phyloP scores from a whole-genome alignment of 2,113 vertebrate genomes.

The Cromileptes altivelis region DNA sequence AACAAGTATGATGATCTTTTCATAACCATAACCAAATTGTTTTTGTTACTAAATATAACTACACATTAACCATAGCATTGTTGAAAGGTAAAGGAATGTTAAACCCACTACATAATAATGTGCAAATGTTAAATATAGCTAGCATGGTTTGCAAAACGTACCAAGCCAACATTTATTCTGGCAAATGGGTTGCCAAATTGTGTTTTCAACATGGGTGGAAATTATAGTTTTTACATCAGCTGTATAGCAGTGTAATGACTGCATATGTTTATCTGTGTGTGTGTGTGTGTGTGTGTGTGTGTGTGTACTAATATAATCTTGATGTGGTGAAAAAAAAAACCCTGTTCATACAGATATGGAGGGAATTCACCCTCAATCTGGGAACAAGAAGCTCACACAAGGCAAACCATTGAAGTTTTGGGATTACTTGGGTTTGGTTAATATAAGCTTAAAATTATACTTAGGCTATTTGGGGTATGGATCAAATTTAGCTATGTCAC shows the following conservation, averaged over 20 bases:
- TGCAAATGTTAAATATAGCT: too few species aligned
- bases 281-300: neutral
- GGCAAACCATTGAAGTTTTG: neutral
- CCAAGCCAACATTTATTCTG: too few species aligned
- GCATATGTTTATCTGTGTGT: neutral
- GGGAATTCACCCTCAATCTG: neutral
- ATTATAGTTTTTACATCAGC: constrained; percentile 13
- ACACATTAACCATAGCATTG: too few species aligned
- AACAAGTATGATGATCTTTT: too few species aligned
- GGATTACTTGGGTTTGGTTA: neutral
- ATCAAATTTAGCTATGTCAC: neutral
- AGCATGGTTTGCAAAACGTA: too few species aligned
- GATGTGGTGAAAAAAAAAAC: constrained; percentile 3
- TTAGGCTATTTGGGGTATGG: neutral
- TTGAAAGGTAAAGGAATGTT: too few species aligned
- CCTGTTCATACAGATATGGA: neutral
- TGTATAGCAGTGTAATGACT: neutral
- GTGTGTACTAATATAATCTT: constrained; percentile 24
- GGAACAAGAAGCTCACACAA: neutral
- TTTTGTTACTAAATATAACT: too few species aligned
- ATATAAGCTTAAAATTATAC: neutral
- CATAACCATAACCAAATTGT: too few species aligned
- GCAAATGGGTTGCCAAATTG: neutral
- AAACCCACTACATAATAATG: too few species aligned
- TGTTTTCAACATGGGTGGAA: neutral